phyloP scores from a whole-genome alignment of 2,113 vertebrate genomes.

The Accipiter virgatus region DNA sequence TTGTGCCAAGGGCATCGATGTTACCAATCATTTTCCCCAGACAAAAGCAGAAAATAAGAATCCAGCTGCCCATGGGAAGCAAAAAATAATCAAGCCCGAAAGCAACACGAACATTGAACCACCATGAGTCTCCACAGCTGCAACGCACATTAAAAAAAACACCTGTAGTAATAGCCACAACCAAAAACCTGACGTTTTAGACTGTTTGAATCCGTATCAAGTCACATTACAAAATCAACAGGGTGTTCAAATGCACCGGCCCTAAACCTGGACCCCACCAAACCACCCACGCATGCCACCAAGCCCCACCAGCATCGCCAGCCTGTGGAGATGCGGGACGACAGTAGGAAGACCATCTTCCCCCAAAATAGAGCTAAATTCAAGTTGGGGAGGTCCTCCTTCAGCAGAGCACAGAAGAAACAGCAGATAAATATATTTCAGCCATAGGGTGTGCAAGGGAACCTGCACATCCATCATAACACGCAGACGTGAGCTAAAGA shows the following conservation, averaged over 20 bases:
- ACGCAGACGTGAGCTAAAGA: fast-evolving
- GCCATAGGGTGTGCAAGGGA: fast-evolving
- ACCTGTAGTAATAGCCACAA: fast-evolving
- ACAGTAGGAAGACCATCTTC: neutral
- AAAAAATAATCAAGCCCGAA: neutral
- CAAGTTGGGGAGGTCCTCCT: fast-evolving
- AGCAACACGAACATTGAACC: fast-evolving
- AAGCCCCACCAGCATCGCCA: neutral
- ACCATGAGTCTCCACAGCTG: neutral
- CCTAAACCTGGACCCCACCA: neutral
- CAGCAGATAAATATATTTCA: fast-evolving
- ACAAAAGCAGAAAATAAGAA: neutral
- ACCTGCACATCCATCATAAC: fast-evolving
- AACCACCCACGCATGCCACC: fast-evolving
- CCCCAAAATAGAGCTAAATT: neutral
- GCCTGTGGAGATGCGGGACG: fast-evolving
- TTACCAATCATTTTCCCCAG: neutral
- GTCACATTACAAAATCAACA: fast-evolving
- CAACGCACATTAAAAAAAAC: fast-evolving
- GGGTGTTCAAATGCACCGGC: fast-evolving
- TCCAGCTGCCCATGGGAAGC: neutral
- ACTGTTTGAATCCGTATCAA: fast-evolving
- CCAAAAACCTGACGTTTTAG: neutral
- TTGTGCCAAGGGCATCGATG: neutral
- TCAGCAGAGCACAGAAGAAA: neutral